Evolutionary conservation across 2,113 vertebrate species (phyloP).

Genomic region (Ovis canadensis): DNA sequence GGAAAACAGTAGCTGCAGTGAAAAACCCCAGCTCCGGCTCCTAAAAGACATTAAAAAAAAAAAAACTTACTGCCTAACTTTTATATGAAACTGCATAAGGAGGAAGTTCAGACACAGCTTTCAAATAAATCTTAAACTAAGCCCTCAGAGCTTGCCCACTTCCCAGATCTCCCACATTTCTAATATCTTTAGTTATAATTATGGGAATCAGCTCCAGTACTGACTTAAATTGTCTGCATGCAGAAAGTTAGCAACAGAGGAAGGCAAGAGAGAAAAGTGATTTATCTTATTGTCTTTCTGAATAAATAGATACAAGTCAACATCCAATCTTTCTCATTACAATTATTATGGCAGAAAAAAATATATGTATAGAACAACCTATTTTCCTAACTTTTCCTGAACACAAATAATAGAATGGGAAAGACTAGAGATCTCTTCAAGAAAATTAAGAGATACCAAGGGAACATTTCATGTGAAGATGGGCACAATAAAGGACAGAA

Average conservation of each 20-base stretch:
- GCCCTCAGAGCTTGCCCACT: not conserved
- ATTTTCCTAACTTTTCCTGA: slow-evolving; percentile 6
- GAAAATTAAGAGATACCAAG: not conserved
- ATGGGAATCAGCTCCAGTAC: not conserved
- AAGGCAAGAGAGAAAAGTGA: not conserved
- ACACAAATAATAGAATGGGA: not conserved
- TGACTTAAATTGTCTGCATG: not conserved
- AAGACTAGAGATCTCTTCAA: not conserved
- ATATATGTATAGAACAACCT: not conserved
- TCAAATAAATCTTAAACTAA: not conserved
- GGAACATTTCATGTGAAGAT: not conserved
- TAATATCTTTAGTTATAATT: not conserved
- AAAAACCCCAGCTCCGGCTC: not conserved
- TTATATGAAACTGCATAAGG: not conserved
- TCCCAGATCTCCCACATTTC: not conserved
- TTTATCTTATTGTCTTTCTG: not conserved
- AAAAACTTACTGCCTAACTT: not conserved
- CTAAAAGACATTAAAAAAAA: not conserved
- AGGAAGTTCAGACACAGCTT: not conserved
- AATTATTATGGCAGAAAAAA: not conserved
- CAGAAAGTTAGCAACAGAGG: not conserved
- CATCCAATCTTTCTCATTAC: not conserved
- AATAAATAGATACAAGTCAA: not conserved
- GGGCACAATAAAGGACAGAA: not conserved
- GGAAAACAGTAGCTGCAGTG: not conserved